Percentiles rank a stretch among this genome's conserved stretches.
Conservation (phyloP, 2,113 vertebrate species). For the Ornithorhynchus anatinus region DNA sequence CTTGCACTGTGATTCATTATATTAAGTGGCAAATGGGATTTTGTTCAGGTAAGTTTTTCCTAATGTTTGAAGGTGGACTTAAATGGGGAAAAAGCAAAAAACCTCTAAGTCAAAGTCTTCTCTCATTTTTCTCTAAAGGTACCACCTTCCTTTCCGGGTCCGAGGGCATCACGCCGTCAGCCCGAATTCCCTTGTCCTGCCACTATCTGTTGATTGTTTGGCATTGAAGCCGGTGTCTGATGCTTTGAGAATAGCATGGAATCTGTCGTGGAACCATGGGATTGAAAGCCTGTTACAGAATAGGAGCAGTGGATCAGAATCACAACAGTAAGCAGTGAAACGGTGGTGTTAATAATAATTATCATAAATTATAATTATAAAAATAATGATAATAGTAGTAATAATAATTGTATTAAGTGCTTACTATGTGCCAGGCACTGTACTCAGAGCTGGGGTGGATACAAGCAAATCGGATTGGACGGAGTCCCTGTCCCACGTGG, state of each 20-base stretch:
- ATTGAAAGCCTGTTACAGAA: slow-evolving; percentile 74
- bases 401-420: no score
- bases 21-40: not conserved
- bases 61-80: no score
- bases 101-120: not conserved
- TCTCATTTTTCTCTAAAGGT: slow-evolving; percentile 66
- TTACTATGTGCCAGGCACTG: no score
- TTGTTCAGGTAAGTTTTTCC: no score
- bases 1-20: not conserved
- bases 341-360: slow-evolving; percentile 6
- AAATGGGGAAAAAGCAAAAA: not conserved
- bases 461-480: no score
- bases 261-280: slow-evolving; percentile 86
- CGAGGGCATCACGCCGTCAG: slow-evolving; percentile 87
- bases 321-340: slow-evolving; percentile 71
- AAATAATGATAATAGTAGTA: no score
- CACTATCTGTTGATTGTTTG: slow-evolving; percentile 77
- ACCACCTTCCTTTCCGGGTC: slow-evolving; percentile 82
- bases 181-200: slow-evolving; percentile 81
- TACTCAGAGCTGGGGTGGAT: no score
- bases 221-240: slow-evolving; percentile 75
- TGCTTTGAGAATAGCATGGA: slow-evolving; percentile 88
- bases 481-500: no score
- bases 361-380: not conserved
- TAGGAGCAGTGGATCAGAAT: slow-evolving; percentile 39